A percentile compares a stretch with the other conserved stretches of the same genome.
phyloP scores from a whole-genome alignment of 2,113 vertebrate genomes.

The Pleuronectes platessa region DNA sequence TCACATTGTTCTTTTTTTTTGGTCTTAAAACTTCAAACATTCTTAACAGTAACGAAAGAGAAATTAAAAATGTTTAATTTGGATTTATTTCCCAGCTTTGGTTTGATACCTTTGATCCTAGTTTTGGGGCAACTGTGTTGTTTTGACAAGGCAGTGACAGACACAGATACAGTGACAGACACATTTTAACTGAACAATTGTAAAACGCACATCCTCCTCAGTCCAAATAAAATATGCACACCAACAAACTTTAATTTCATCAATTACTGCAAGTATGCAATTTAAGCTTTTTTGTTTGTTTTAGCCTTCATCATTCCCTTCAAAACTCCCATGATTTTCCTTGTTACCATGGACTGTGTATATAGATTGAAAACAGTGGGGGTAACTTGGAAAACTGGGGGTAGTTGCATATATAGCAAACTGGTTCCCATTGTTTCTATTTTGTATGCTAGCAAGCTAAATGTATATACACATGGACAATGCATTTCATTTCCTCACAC shows the following conservation, averaged over 20 bases:
- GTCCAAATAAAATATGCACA: conserved; percentile 16
- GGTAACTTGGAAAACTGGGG: too few relatives aligned
- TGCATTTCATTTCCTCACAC: too few relatives aligned
- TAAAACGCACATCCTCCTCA: conserved; percentile 22
- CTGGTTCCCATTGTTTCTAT: too few relatives aligned
- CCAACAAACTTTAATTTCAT: neutral
- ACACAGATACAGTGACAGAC: neutral
- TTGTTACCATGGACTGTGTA: conserved; percentile 4
- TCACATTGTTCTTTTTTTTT: neutral
- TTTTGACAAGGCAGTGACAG: neutral
- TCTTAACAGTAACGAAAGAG: conserved; percentile 7
- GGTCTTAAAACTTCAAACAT: conserved; percentile 2
- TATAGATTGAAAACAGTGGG: too few relatives aligned
- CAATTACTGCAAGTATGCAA: conserved; percentile 27
- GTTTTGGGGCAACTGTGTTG: conserved; percentile 5
- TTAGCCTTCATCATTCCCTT: neutral
- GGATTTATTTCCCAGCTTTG: conserved; percentile 7
- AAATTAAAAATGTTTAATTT: conserved; percentile 23
- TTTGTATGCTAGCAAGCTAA: too few relatives aligned
- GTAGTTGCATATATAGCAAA: too few relatives aligned
- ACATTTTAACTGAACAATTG: conserved; percentile 5
- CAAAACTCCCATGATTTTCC: neutral
- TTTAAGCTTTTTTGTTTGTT: neutral
- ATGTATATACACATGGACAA: too few relatives aligned
- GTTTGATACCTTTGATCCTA: conserved; percentile 13